phyloP scores from a whole-genome alignment of 2,113 vertebrate genomes.

The Piprites chloris region DNA sequence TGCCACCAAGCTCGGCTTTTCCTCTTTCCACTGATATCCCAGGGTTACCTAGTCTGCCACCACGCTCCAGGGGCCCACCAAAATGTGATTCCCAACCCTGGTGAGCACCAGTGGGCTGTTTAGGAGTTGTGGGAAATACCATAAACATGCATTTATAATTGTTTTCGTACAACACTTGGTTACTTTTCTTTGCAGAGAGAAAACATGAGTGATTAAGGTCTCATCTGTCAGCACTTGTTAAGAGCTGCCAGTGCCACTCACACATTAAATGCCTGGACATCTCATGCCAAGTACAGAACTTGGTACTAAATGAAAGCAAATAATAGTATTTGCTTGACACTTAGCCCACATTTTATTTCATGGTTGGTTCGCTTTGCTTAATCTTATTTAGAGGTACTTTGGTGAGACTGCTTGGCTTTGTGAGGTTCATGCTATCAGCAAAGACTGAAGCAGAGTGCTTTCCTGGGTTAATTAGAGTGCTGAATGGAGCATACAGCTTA shows the following conservation, averaged over 20 bases:
- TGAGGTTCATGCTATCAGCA: conserved; percentile 23
- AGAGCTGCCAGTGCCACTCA: background rate
- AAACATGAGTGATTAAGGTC: background rate
- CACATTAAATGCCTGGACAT: background rate
- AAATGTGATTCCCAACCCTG: background rate
- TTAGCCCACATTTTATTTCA: conserved; percentile 45
- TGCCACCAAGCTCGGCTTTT: background rate
- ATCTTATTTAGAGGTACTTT: conserved; percentile 47
- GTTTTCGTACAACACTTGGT: background rate
- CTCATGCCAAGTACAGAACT: background rate
- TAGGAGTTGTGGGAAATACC: background rate
- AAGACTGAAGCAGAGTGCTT: background rate
- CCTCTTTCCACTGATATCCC: background rate
- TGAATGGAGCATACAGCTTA: conserved; percentile 2
- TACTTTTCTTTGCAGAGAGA: background rate
- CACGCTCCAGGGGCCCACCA: background rate
- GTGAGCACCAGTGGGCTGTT: background rate
- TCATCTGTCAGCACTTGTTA: background rate
- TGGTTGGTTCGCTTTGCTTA: background rate
- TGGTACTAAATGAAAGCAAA: background rate
- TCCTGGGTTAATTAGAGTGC: conserved; percentile 28
- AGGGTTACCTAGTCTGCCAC: background rate
- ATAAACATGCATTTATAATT: background rate
- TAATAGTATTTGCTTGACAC: background rate
- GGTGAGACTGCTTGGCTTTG: conserved; percentile 29